These are phyloP conservation scores for Torymus aiolomorphi DNA, from an alignment of 2,888 invertebrate species.

Conservation along the genomic window DNA sequence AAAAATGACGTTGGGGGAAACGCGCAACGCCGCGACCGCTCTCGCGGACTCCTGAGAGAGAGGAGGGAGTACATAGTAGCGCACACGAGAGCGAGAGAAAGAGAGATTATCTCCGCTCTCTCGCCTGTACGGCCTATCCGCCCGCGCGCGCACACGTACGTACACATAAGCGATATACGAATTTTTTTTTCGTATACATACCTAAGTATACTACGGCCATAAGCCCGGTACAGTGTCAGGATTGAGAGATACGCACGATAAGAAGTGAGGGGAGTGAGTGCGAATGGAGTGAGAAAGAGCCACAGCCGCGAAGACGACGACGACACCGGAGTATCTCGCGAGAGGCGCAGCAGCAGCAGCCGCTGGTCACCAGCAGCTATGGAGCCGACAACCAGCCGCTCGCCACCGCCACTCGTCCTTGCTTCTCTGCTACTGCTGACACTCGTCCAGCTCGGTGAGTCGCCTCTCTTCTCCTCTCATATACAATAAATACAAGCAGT, in stretches of 20 bases:
- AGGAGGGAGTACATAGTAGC: no score
- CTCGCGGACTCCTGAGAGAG: slow-evolving; percentile 41
- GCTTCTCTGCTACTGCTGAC: slow-evolving; percentile 16
- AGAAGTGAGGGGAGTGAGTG: slow-evolving; percentile 3
- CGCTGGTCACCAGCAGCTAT: slow-evolving; percentile 25
- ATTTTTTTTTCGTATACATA: no score
- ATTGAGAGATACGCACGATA: slow-evolving; percentile 8
- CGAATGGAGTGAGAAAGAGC: slow-evolving; percentile 35
- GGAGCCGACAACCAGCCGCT: slow-evolving; percentile 20
- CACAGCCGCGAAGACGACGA: neutral
- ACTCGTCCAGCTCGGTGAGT: slow-evolving; percentile 38
- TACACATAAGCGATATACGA: no score
- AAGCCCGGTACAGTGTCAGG: neutral
- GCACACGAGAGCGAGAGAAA: neutral
- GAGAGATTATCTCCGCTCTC: slow-evolving; percentile 17
- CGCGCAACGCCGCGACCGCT: slow-evolving; percentile 16
- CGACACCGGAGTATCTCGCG: slow-evolving; percentile 30
- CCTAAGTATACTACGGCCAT: no score
- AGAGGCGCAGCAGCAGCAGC: slow-evolving; percentile 6
- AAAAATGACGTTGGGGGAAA: slow-evolving; percentile 49
- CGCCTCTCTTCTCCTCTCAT: neutral
- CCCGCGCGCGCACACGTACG: no score
- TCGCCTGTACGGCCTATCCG: no score
- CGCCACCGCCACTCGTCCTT: slow-evolving; percentile 18
- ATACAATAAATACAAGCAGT: no score